phyloP scores from a whole-genome alignment of 2,888 invertebrate species.

The Apodemia hepburni region DNA sequence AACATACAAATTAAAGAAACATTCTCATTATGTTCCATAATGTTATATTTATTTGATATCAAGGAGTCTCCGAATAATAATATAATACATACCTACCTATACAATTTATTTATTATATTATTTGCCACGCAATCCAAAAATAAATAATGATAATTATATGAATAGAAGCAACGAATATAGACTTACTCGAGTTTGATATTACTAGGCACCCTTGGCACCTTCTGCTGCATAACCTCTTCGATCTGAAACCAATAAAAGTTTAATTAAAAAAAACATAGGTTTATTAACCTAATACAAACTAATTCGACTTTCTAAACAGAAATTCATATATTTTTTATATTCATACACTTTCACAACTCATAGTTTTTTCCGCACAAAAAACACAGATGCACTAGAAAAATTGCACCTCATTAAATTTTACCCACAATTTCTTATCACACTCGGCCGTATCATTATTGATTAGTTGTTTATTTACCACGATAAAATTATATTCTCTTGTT shows the following conservation, averaged over 20 bases:
- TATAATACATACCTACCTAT: too few relatives aligned
- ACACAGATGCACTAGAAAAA: slow-evolving; percentile 31
- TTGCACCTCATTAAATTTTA: slow-evolving; percentile 34
- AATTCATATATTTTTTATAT: not conserved
- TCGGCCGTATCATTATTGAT: slow-evolving; percentile 38
- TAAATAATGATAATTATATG: not conserved
- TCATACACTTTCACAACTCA: slow-evolving; percentile 22
- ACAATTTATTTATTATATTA: too few relatives aligned
- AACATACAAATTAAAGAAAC: too few relatives aligned
- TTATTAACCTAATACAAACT: not conserved
- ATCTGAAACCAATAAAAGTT: slow-evolving; percentile 51
- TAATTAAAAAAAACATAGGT: slow-evolving; percentile 11
- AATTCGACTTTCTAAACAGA: not conserved
- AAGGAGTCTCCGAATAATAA: too few relatives aligned
- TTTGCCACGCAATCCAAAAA: not conserved
- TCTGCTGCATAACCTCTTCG: slow-evolving; percentile 78
- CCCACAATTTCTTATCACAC: slow-evolving; percentile 39
- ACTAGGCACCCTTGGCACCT: slow-evolving; percentile 71
- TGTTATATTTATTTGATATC: too few relatives aligned
- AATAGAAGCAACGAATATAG: not conserved
- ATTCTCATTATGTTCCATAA: too few relatives aligned
- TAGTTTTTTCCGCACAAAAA: not conserved
- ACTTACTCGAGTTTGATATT: slow-evolving; percentile 61
- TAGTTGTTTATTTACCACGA: slow-evolving; percentile 50
- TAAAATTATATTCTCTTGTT: slow-evolving; percentile 54